phyloP scores from a whole-genome alignment of 2,888 invertebrate species.

The Drosophila robusta region DNA sequence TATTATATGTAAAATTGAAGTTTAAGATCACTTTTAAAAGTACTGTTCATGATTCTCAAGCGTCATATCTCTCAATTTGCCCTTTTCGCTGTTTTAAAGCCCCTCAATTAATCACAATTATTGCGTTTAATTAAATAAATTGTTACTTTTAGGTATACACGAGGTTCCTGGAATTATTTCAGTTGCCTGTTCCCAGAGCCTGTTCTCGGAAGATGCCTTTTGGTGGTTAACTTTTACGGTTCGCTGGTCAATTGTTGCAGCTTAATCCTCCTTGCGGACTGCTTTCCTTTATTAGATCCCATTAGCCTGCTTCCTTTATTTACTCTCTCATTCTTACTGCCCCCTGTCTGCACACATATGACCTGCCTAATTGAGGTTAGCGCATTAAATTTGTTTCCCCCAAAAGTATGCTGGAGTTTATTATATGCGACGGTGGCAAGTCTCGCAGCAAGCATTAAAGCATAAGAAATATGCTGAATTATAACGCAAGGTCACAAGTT shows the following conservation, averaged over 20 bases:
- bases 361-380: conserved; percentile 56
- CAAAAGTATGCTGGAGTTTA: conserved; percentile 41
- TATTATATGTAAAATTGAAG: neutral
- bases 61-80: neutral
- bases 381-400: conserved; percentile 35
- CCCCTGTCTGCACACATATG: conserved; percentile 11
- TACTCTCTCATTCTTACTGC: neutral
- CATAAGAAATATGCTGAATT: conserved; percentile 64
- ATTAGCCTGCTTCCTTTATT: conserved; percentile 44
- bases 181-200: neutral
- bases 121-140: conserved; percentile 12
- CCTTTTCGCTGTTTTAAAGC: neutral
- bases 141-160: neutral
- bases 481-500: conserved; percentile 69
- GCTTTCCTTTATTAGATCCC: conserved; percentile 40
- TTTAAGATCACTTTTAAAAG: neutral
- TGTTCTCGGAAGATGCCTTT: conserved; percentile 8
- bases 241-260: conserved; percentile 43
- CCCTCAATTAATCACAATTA: conserved; percentile 4
- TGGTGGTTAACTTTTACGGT: conserved; percentile 31
- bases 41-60: no score
- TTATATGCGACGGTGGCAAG: conserved; percentile 18
- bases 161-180: neutral
- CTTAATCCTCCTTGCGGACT: conserved; percentile 28
- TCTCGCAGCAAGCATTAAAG: conserved; percentile 59